Conservation (phyloP, 2,113 vertebrate species). For the Tragelaphus imberbis region DNA sequence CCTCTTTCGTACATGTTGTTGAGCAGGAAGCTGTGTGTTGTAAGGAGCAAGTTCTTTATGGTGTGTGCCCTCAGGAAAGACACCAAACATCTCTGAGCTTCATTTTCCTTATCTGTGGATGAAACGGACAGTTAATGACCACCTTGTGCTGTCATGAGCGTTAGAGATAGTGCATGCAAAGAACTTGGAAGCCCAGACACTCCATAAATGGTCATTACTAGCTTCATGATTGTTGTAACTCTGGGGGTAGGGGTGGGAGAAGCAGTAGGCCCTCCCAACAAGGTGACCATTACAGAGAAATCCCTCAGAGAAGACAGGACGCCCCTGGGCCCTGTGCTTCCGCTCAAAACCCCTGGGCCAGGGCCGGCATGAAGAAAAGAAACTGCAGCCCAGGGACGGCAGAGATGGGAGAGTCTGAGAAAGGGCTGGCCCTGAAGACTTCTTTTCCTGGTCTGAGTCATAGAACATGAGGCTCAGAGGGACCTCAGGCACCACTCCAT, state of each 20-base stretch:
- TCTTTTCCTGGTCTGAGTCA: not conserved
- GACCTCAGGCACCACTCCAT: not conserved
- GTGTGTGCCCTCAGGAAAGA: not conserved
- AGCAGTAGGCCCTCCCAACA: not conserved
- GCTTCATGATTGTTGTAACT: not conserved
- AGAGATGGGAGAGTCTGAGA: not conserved
- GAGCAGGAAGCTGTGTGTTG: not conserved
- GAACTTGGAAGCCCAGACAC: not conserved
- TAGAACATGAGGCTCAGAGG: not conserved
- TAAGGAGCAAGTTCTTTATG: not conserved
- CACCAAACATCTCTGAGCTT: not conserved
- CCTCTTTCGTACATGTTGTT: not conserved
- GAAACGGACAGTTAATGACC: not conserved
- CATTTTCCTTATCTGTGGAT: not conserved
- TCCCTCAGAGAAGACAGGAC: not conserved
- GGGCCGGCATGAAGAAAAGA: fast-evolving
- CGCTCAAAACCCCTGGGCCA: not conserved
- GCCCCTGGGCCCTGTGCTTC: fast-evolving
- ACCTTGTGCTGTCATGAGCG: not conserved
- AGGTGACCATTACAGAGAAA: not conserved
- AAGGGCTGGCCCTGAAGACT: not conserved
- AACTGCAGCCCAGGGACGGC: fast-evolving
- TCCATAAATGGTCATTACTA: not conserved
- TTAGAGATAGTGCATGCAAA: not conserved
- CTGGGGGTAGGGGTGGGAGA: not conserved